These are phyloP conservation scores for Calypte anna DNA, from an alignment of 2,113 vertebrate species.

Conservation along the genomic window DNA sequence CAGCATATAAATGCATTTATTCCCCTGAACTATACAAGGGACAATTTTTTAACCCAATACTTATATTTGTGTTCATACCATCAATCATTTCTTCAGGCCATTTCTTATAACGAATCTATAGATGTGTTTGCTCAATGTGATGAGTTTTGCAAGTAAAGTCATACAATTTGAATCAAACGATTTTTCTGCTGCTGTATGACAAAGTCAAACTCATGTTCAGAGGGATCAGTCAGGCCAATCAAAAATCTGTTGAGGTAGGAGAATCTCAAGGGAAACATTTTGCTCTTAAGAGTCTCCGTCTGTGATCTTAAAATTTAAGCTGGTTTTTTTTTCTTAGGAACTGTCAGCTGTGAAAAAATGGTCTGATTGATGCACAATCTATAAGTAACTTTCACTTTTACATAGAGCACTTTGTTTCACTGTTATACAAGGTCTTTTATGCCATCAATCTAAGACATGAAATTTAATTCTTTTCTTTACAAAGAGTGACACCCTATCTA, in stretches of 20 bases:
- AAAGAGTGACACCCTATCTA: slow-evolving; percentile 1
- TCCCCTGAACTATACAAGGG: not conserved
- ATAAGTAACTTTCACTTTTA: slow-evolving; percentile 39
- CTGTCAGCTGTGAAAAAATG: slow-evolving; percentile 17
- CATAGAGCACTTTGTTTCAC: slow-evolving; percentile 39
- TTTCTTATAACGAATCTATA: not conserved
- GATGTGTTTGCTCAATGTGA: not conserved
- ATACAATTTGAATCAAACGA: not conserved
- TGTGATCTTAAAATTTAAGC: not conserved
- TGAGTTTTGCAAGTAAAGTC: not conserved
- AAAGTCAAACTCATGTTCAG: not conserved
- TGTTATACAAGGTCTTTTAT: slow-evolving; percentile 40
- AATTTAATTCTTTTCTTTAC: slow-evolving; percentile 21
- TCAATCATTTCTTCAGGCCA: not conserved
- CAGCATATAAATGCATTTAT: not conserved
- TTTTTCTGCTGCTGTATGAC: not conserved
- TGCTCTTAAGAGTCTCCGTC: not conserved
- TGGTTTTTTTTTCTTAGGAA: not conserved
- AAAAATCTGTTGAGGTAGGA: not conserved
- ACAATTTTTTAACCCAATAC: not conserved
- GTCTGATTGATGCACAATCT: slow-evolving; percentile 41
- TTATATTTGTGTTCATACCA: not conserved
- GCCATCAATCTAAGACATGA: slow-evolving; percentile 2
- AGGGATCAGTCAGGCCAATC: not conserved
- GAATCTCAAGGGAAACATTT: slow-evolving; percentile 11